Percentiles rank a stretch among this genome's conserved stretches.
Evolutionary conservation across 2,113 vertebrate species (phyloP).

Genomic region (Eulemur rufifrons): DNA sequence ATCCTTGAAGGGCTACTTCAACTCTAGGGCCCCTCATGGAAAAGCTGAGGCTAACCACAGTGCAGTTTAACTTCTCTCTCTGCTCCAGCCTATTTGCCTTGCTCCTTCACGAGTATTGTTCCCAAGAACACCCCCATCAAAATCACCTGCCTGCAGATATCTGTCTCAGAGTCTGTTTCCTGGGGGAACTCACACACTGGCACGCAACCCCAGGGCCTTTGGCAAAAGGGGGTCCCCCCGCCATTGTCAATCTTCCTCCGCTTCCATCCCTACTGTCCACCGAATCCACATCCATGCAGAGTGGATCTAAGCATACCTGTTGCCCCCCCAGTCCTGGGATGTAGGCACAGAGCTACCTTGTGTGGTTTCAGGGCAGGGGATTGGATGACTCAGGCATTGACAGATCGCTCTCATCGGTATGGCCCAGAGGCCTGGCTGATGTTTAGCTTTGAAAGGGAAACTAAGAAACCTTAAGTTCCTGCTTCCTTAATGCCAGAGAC

Average conservation of each 20-base stretch:
- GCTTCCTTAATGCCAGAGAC: neutral
- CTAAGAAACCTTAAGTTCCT: neutral
- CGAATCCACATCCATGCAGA: neutral
- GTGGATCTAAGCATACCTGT: neutral
- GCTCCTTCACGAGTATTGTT: neutral
- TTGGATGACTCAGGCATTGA: neutral
- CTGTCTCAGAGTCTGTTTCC: neutral
- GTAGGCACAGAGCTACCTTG: neutral
- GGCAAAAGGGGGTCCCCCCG: neutral
- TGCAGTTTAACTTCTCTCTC: neutral
- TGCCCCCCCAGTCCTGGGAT: neutral
- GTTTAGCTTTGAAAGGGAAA: neutral
- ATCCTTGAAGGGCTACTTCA: neutral
- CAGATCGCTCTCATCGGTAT: neutral
- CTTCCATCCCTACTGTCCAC: neutral
- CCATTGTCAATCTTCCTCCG: neutral
- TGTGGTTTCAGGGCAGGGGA: neutral
- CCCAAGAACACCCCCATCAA: neutral
- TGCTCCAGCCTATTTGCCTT: neutral
- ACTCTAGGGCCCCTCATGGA: neutral
- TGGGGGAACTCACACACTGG: neutral
- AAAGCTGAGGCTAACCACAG: neutral
- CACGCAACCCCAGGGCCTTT: neutral
- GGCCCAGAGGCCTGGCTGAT: neutral
- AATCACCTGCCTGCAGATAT: neutral